Evolutionary conservation across 2,113 vertebrate genomes (phyloP), one percentile per base, ranked within the genome.

Genomic region (Phyllostomus discolor): DNA sequence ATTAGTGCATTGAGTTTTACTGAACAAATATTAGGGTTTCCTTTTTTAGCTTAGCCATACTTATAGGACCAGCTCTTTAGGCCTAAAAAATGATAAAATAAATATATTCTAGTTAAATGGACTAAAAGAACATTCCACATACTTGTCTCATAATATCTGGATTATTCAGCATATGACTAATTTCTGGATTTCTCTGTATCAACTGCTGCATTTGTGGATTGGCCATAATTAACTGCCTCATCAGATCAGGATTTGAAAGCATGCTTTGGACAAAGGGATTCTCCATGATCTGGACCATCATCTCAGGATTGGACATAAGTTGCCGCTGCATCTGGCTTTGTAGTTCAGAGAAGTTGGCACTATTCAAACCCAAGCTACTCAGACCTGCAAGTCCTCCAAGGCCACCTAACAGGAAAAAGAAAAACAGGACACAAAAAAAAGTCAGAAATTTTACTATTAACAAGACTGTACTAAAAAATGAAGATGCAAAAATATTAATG

Each of bases 211-310:
- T 99, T 97, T 99, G 99, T 90, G 99, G 99, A 95, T 99, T 99
- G 92, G 98, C 98, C 98, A 99, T 98, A 96, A 99, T 99, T 97
- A 99, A 98, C 70, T 99, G 99, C 5, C 99, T 98, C 99, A 99
- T 99, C 88, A 99, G 94, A 83, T 99, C 99, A 75, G 99, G 99
- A 97, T 99, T 99, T 96, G 98, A 99, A 81, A 99, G 98, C 99
- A 99, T 99, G 95, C 98, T 99, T 98, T 99, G 99, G 92, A 99
- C 98, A 96, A 99, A 99, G 15, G 99, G 99, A 94, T 99, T 99
- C 95, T 99, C 99, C 99, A 99, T 99, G 91, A 99, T 99, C 97
- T 98, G 99, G 95, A 99, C 98, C 99, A 99, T 99, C 99, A 99
- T 99, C 97, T 99, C 99, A 2, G 99, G 99, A 96, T 99, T 99